These are phyloP conservation scores for Fulmarus glacialis DNA, from an alignment of 2,113 vertebrate genomes.

Conservation along the genomic window DNA sequence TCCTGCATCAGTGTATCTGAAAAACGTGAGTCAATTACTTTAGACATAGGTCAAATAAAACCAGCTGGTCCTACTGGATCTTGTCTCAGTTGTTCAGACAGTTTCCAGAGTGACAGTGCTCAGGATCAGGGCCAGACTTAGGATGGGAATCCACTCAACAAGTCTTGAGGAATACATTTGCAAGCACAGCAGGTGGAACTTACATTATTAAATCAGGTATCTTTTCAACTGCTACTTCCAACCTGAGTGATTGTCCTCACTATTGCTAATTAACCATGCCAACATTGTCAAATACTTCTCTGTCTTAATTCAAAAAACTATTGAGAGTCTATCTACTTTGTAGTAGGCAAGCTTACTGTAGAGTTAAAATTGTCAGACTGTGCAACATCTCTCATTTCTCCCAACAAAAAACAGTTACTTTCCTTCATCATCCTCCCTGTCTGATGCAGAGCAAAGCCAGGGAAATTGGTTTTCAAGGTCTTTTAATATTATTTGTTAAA, in stretches of 20 bases:
- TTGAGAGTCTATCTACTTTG: neutral
- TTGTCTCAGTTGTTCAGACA: neutral
- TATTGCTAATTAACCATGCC: neutral
- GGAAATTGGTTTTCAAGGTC: neutral
- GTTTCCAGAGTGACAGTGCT: neutral
- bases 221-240: neutral
- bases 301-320: neutral
- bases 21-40: neutral
- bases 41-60: neutral
- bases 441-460: neutral
- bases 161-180: neutral
- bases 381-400: neutral
- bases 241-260: neutral
- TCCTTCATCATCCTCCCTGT: neutral
- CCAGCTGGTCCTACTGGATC: neutral
- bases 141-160: neutral
- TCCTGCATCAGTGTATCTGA: neutral
- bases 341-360: neutral
- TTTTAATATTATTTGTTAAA: neutral
- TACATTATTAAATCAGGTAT: neutral
- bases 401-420: neutral
- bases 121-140: neutral
- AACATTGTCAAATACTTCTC: neutral
- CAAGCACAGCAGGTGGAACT: neutral
- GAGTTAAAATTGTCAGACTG: neutral